Conservation (phyloP, 1,140 invertebrate species). For the Aethina tumida region DNA sequence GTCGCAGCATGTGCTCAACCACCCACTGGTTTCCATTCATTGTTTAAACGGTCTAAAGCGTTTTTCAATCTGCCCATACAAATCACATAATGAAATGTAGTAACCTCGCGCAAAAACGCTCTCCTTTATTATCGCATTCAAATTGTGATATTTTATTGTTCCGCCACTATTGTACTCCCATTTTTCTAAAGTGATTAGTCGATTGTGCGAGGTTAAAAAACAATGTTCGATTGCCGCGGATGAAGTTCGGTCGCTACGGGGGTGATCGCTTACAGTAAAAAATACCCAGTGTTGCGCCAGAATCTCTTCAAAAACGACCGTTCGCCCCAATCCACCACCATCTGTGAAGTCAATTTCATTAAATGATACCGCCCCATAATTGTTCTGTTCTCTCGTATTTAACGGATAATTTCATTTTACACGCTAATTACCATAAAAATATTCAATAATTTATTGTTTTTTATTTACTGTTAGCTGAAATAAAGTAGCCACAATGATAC, state of each 20-base stretch:
- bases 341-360: too few relatives aligned
- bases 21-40: constrained; percentile 32
- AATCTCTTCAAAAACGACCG: too few relatives aligned
- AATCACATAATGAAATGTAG: constrained; percentile 13
- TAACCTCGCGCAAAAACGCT: constrained; percentile 20
- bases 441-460: too few relatives aligned
- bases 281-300: too few relatives aligned
- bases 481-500: too few relatives aligned
- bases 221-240: background rate
- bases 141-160: constrained; percentile 28
- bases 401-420: too few relatives aligned
- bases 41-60: constrained; percentile 30
- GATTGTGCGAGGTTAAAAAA: background rate
- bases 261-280: too few relatives aligned
- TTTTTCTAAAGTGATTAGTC: constrained; percentile 9
- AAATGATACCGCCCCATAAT: too few relatives aligned
- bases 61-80: constrained; percentile 25
- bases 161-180: constrained; percentile 20
- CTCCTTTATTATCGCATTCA: constrained; percentile 18
- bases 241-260: background rate
- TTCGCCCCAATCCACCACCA: too few relatives aligned
- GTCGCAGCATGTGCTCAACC: constrained; percentile 31
- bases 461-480: too few relatives aligned
- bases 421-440: too few relatives aligned
- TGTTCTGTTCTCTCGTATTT: too few relatives aligned